Conservation (phyloP, 2,888 invertebrate genomes). For the Euplexia lucipara region DNA sequence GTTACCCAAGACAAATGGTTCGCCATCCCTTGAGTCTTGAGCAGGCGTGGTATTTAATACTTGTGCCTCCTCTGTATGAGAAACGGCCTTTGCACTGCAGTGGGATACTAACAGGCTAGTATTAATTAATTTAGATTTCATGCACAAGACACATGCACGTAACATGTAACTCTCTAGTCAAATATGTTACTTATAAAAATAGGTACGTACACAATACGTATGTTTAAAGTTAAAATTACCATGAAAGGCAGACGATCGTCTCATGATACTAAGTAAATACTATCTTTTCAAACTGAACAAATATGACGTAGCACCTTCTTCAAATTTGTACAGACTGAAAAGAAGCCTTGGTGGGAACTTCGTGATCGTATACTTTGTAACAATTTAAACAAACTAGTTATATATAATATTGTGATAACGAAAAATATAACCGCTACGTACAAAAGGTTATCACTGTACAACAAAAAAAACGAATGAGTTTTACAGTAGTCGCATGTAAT, state of each 20-base stretch:
- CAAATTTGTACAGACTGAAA: conserved; percentile 24
- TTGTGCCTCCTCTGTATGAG: no score
- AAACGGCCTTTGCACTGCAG: no score
- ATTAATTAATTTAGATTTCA: neutral
- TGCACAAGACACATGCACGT: neutral
- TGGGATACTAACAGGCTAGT: no score
- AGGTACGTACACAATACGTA: neutral
- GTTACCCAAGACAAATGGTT: no score
- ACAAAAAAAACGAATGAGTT: no score
- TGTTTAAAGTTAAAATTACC: conserved; percentile 45
- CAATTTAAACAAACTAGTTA: conserved; percentile 14
- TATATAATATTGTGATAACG: neutral
- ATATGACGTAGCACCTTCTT: no score
- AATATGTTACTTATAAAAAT: neutral
- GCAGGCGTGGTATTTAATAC: no score
- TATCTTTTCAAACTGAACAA: no score
- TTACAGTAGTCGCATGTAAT: no score
- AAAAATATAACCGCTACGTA: neutral
- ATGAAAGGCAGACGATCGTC: conserved; percentile 32
- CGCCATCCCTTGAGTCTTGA: no score
- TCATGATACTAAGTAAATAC: conserved; percentile 31
- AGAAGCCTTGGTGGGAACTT: conserved; percentile 15
- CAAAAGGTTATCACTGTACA: no score
- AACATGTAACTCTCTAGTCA: neutral
- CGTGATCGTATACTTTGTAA: conserved; percentile 28